phyloP scores from a whole-genome alignment of 92 coral and sea anemone genomes.

The Siderastrea siderea region DNA sequence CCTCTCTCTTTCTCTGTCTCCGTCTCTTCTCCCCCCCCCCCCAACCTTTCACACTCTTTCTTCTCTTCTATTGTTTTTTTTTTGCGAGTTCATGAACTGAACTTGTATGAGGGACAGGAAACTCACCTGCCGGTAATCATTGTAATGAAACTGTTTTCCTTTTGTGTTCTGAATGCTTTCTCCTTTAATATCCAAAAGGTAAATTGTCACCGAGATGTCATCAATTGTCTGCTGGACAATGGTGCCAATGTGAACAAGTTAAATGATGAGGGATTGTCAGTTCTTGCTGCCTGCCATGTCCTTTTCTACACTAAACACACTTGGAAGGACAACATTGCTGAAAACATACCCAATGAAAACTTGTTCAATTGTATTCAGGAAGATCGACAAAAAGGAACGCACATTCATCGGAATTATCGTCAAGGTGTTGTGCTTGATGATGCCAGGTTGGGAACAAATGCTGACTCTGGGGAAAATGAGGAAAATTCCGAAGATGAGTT shows the following conservation, averaged over 20 bases:
- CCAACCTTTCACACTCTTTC: too few species aligned
- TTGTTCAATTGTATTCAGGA: constrained; percentile 90
- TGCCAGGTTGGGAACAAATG: constrained; percentile 5
- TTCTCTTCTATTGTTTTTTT: too few species aligned
- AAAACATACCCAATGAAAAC: constrained; percentile 85
- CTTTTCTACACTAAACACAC: constrained; percentile 98
- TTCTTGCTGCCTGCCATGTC: constrained; percentile 98
- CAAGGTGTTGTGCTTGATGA: constrained; percentile 23
- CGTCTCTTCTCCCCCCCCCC: too few species aligned
- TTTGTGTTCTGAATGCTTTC: neutral
- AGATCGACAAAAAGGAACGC: constrained; percentile 85
- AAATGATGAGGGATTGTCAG: constrained; percentile 96
- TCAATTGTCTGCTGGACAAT: constrained; percentile 93
- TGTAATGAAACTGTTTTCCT: neutral
- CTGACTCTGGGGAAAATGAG: constrained; percentile 1
- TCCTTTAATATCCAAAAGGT: constrained; percentile 62
- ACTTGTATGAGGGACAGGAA: too few species aligned
- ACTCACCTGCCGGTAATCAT: neutral
- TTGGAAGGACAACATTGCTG: constrained; percentile 98
- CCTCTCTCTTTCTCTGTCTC: too few species aligned
- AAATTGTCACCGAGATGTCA: constrained; percentile 95
- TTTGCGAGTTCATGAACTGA: too few species aligned
- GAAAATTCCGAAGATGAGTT: constrained; percentile 28
- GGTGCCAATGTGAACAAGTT: constrained; percentile 98
- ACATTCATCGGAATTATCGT: constrained; percentile 85